These are phyloP conservation scores for Ceratosolen solmsi DNA, from an alignment of 1,140 invertebrate genomes.

Conservation along the genomic window DNA sequence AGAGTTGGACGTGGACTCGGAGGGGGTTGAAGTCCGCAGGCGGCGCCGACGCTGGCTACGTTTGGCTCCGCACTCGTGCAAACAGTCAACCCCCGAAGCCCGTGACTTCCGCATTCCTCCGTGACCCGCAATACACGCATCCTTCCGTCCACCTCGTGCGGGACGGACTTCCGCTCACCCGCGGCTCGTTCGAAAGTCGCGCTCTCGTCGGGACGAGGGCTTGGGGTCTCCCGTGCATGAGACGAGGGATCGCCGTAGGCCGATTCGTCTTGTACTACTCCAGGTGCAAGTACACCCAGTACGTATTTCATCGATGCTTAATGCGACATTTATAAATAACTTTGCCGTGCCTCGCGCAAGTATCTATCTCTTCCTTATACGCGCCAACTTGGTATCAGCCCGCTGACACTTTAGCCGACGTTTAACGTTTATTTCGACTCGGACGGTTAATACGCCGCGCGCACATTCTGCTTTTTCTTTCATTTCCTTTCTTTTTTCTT, in stretches of 20 bases:
- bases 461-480: too few species aligned
- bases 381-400: too few species aligned
- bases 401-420: too few species aligned
- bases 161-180: background rate
- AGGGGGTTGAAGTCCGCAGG: constrained; percentile 45
- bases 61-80: constrained; percentile 16
- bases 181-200: constrained; percentile 3
- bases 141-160: background rate
- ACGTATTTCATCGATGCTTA: background rate
- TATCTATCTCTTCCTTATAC: too few species aligned
- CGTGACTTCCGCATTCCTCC: constrained; percentile 26
- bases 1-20: constrained; percentile 9
- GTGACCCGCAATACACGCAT: background rate
- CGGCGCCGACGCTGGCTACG: background rate
- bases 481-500: too few species aligned
- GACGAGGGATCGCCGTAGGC: too few species aligned
- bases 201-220: background rate
- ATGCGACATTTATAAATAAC: background rate
- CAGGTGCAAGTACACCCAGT: background rate
- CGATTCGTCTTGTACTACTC: too few species aligned
- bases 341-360: too few species aligned
- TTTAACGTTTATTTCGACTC: too few species aligned
- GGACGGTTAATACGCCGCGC: too few species aligned
- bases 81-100: constrained; percentile 29
- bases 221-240: background rate